Conservation (phyloP, 35 echinoderm and acorn worm genomes). For the Anneissia japonica region DNA sequence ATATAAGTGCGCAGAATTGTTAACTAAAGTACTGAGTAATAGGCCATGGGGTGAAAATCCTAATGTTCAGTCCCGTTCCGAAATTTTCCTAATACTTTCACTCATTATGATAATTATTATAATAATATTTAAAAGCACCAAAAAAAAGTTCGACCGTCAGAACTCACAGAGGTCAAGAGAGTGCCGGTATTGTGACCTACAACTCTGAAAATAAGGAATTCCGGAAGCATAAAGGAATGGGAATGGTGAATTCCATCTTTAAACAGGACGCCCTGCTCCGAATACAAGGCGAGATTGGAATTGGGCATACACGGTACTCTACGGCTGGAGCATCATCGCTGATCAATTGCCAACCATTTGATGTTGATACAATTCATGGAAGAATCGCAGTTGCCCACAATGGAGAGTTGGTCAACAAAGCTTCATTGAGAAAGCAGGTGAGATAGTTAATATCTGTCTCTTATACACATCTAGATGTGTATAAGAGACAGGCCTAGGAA, state of each 20-base stretch:
- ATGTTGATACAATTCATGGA: conserved; percentile 93
- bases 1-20: too few relatives aligned
- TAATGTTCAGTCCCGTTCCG: too few relatives aligned
- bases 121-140: too few relatives aligned
- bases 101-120: too few relatives aligned
- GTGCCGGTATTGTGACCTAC: conserved; percentile 86
- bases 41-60: too few relatives aligned
- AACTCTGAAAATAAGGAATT: conserved; percentile 35
- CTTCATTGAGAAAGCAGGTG: conserved; percentile 58
- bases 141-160: too few relatives aligned
- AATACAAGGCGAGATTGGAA: conserved; percentile 73
- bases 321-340: conserved; percentile 69
- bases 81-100: too few relatives aligned
- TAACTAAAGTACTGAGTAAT: too few relatives aligned
- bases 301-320: conserved; percentile 87
- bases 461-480: too few relatives aligned
- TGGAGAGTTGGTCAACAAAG: conserved; percentile 81
- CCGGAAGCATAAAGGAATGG: conserved; percentile 88
- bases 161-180: conserved; percentile 96
- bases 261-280: conserved; percentile 58
- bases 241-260: conserved; percentile 80
- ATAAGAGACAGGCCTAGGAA: too few relatives aligned
- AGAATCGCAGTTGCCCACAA: conserved; percentile 86
- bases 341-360: conserved; percentile 90
- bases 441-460: too few relatives aligned